A percentile compares a stretch with the other conserved stretches of the same genome.
phyloP scores from a whole-genome alignment of 2,888 invertebrate genomes.

The Bhutanitis thaidina region DNA sequence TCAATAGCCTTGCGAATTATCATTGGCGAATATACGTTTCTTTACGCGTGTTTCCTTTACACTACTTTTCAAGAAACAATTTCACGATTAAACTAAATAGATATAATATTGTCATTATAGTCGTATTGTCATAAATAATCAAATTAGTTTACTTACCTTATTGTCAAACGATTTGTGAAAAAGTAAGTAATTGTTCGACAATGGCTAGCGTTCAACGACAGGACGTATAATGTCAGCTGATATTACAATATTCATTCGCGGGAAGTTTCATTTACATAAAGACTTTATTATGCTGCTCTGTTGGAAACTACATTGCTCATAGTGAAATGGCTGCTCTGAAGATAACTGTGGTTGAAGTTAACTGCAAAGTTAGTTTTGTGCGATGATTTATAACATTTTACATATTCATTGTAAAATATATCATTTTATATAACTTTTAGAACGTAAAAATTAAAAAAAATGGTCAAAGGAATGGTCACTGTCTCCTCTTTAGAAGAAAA shows the following conservation, averaged over 20 bases:
- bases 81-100: no score
- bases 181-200: background rate
- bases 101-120: no score
- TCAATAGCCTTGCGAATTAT: no score
- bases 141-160: no score
- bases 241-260: slow-evolving; percentile 17
- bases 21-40: no score
- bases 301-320: slow-evolving; percentile 20
- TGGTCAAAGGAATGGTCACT: no score
- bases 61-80: no score
- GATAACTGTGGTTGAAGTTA: slow-evolving; percentile 17
- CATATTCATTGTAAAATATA: slow-evolving; percentile 1
- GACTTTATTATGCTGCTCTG: slow-evolving; percentile 17
- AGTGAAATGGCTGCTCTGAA: slow-evolving; percentile 12
- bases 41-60: no score
- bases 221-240: slow-evolving; percentile 2
- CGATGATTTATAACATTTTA: slow-evolving; percentile 14
- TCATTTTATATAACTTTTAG: no score
- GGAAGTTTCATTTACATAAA: slow-evolving; percentile 17
- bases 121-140: no score
- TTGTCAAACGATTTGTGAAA: background rate
- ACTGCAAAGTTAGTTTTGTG: slow-evolving; percentile 15
- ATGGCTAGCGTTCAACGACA: slow-evolving; percentile 2
- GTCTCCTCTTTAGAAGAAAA: no score
- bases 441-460: no score